Evolutionary conservation across 2,113 vertebrate species (phyloP).

Genomic region (Odocoileus hemionus): DNA sequence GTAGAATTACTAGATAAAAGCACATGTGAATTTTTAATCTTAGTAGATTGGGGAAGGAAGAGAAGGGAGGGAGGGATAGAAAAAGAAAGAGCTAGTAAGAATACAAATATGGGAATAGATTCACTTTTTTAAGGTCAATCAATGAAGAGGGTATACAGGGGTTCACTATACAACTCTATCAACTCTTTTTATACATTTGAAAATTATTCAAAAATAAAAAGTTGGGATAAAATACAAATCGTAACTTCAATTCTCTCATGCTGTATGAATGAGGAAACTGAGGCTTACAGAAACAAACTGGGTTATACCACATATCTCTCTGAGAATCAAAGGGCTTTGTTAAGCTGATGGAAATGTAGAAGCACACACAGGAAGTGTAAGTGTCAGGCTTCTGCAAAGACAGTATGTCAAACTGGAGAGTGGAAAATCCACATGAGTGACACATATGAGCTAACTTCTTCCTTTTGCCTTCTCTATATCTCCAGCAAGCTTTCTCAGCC

Average conservation of each 20-base stretch:
- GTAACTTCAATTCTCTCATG: background rate
- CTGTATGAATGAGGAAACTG: background rate
- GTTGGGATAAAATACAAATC: background rate
- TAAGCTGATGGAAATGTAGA: background rate
- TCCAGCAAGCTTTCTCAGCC: background rate
- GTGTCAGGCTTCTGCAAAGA: background rate
- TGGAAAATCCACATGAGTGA: background rate
- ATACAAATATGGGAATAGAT: background rate
- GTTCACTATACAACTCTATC: background rate
- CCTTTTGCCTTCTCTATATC: background rate
- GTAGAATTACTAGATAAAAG: background rate
- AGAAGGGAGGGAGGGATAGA: background rate
- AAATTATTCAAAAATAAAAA: conserved; percentile 28
- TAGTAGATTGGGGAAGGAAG: background rate
- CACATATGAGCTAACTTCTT: background rate
- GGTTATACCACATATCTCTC: background rate
- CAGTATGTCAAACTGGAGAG: background rate
- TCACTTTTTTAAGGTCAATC: background rate
- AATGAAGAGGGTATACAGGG: background rate
- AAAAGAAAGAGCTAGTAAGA: background rate
- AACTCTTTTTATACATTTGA: background rate
- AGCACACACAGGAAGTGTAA: background rate
- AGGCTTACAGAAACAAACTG: background rate
- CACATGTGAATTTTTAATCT: background rate
- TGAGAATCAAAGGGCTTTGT: background rate